Evolutionary conservation across 2,888 invertebrate species (phyloP).

Genomic region (Venustoraphidia nigricollis): DNA sequence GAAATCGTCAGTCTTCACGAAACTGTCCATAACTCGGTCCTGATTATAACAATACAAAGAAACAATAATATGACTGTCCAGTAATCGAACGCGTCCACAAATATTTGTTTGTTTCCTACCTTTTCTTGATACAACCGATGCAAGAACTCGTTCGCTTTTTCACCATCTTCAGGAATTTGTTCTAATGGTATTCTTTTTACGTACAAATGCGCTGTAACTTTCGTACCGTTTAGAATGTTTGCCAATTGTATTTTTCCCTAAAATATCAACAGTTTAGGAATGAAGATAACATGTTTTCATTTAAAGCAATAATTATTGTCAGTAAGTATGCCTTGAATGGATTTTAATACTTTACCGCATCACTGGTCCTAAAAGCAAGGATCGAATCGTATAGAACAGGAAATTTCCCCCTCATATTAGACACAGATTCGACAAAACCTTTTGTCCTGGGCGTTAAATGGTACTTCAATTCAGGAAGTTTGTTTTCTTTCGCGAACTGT

Average conservation of each 20-base stretch:
- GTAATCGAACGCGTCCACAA: slow-evolving; percentile 3
- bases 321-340: too few relatives aligned
- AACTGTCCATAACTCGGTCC: slow-evolving; percentile 22
- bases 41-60: slow-evolving; percentile 9
- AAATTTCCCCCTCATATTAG: slow-evolving; percentile 57
- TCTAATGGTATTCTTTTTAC: slow-evolving; percentile 63
- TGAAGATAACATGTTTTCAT: too few relatives aligned
- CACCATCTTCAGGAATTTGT: slow-evolving; percentile 56
- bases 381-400: slow-evolving; percentile 67
- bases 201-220: slow-evolving; percentile 51
- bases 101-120: slow-evolving; percentile 29
- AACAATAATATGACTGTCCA: slow-evolving; percentile 6
- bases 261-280: slow-evolving; percentile 10
- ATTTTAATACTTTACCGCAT: slow-evolving; percentile 24
- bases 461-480: slow-evolving; percentile 63
- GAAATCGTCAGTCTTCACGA: slow-evolving; percentile 22
- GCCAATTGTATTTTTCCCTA: slow-evolving; percentile 52
- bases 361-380: slow-evolving; percentile 42
- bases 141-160: slow-evolving; percentile 57
- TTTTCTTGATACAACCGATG: slow-evolving; percentile 62
- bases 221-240: slow-evolving; percentile 51
- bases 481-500: slow-evolving; percentile 66
- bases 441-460: slow-evolving; percentile 82
- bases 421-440: slow-evolving; percentile 70
- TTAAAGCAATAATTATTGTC: too few relatives aligned